A percentile compares a stretch with the other conserved stretches of the same genome.
Evolutionary conservation across 2,797 vertebrate species (phyloP).

Genomic region (Liasis olivaceus): DNA sequence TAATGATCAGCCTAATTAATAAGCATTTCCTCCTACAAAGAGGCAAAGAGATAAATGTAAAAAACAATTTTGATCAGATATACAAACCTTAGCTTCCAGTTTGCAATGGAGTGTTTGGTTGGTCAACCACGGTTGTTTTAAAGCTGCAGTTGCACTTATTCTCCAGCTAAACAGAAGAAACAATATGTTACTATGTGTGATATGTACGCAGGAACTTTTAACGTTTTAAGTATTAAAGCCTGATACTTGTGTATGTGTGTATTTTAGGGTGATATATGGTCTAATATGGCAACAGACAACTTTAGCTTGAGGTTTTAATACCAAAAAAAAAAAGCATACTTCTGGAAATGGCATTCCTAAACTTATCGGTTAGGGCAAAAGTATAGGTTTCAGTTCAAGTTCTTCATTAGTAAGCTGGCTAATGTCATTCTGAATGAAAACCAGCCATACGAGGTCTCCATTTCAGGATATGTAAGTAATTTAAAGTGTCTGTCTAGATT

Average conservation of each 20-base stretch:
- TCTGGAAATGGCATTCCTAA: neutral
- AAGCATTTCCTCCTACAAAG: neutral
- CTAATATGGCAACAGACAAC: neutral
- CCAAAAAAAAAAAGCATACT: neutral
- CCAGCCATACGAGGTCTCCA: neutral
- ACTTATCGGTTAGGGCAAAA: neutral
- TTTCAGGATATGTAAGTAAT: neutral
- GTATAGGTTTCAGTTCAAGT: neutral
- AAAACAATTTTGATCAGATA: conserved; percentile 27
- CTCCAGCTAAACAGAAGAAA: conserved; percentile 85
- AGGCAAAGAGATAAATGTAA: conserved; percentile 28
- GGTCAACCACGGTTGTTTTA: conserved; percentile 93
- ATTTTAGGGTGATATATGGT: neutral
- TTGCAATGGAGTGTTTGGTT: conserved; percentile 85
- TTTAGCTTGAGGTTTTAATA: neutral
- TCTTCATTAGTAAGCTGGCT: neutral
- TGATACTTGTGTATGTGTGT: neutral
- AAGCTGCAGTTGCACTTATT: conserved; percentile 91
- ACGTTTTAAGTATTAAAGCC: neutral
- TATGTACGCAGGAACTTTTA: conserved; percentile 21
- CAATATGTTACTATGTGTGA: neutral
- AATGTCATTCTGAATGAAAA: neutral
- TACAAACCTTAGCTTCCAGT: conserved; percentile 81
- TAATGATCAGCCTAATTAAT: neutral
- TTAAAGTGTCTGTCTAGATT: neutral